Evolutionary conservation across 2,113 vertebrate genomes (phyloP).

Genomic region (Sander vitreus): DNA sequence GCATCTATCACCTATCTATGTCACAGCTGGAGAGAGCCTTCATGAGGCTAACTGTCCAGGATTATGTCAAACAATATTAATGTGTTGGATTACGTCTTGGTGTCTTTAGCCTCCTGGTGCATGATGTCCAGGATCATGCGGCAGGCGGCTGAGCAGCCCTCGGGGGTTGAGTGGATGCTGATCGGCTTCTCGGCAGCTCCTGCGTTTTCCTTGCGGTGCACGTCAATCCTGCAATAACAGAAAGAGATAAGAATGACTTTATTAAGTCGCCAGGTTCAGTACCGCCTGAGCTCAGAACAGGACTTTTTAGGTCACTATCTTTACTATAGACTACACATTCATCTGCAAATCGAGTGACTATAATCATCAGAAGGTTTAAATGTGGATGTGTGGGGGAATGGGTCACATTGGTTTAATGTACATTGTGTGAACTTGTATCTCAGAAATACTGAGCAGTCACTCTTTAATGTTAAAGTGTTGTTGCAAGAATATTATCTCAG

Average conservation of each 20-base stretch:
- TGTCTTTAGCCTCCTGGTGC: constrained; percentile 98
- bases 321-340: no score
- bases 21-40: not conserved
- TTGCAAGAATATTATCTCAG: no score
- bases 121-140: constrained; percentile 98
- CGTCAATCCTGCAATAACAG: constrained; percentile 87
- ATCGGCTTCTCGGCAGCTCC: constrained; percentile 96
- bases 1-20: not conserved
- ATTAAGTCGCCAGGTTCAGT: not conserved
- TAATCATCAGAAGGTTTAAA: not conserved
- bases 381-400: no score
- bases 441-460: no score
- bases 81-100: constrained; percentile 88
- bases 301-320: not conserved
- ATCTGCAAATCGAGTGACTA: not conserved
- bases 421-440: no score
- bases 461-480: no score
- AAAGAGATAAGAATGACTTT: not conserved
- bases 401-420: no score
- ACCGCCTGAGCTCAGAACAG: not conserved
- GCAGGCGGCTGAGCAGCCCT: constrained; percentile 94
- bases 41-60: not conserved
- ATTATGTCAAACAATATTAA: not conserved
- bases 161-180: constrained; percentile 94
- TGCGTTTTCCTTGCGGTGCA: constrained; percentile 95